These are phyloP conservation scores for Drosophila mayaguana DNA, from an alignment of 2,888 invertebrate species.

Conservation along the genomic window DNA sequence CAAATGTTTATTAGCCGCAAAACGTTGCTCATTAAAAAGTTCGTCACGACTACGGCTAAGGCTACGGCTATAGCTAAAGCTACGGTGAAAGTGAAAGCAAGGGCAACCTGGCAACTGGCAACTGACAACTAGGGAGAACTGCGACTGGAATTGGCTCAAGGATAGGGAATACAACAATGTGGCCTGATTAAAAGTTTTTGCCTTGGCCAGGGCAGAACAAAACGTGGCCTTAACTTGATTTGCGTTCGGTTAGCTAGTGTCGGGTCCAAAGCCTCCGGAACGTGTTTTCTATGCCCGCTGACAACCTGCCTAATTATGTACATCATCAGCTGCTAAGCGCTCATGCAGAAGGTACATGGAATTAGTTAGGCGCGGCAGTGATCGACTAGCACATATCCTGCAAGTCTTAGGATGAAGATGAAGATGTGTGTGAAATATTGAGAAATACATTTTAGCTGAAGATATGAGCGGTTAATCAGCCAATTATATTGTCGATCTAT, in stretches of 20 bases:
- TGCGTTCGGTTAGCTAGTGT: constrained; percentile 25
- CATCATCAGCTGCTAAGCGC: constrained; percentile 21
- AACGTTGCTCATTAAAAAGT: constrained; percentile 79
- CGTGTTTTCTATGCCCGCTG: constrained; percentile 36
- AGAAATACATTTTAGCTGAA: too few species aligned
- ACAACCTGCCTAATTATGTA: constrained; percentile 55
- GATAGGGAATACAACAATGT: constrained; percentile 36
- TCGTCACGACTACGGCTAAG: constrained; percentile 53
- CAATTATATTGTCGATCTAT: background rate
- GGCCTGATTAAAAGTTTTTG: constrained; percentile 55
- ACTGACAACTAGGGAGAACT: constrained; percentile 18
- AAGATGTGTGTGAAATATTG: background rate
- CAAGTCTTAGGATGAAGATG: background rate
- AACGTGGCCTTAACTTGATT: constrained; percentile 38
- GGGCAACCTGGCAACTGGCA: constrained; percentile 20
- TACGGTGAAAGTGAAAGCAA: constrained; percentile 12
- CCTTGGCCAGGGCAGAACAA: constrained; percentile 22
- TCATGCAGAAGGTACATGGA: constrained; percentile 11
- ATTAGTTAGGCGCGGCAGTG: background rate
- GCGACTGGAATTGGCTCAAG: constrained; percentile 19
- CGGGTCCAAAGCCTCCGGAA: constrained; percentile 33
- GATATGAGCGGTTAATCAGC: too few species aligned
- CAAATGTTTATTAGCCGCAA: constrained; percentile 82
- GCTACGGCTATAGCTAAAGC: constrained; percentile 36
- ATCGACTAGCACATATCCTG: constrained; percentile 16